These are phyloP conservation scores for Lagopus leucura DNA, from an alignment of 2,113 vertebrate genomes.

Conservation along the genomic window DNA sequence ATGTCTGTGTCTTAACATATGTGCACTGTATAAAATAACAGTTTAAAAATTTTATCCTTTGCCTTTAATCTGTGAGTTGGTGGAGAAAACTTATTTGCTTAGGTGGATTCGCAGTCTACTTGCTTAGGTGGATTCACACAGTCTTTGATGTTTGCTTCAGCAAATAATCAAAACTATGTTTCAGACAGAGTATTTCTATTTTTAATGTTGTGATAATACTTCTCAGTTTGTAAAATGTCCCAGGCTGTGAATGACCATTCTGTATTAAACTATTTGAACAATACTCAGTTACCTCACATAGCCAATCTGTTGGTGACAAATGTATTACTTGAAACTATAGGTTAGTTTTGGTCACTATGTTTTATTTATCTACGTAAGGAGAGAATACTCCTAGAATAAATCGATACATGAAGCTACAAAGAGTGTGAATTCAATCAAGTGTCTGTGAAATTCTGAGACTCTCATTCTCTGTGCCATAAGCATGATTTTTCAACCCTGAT, in stretches of 20 bases:
- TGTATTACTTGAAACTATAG: neutral
- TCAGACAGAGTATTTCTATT: neutral
- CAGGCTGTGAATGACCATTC: neutral
- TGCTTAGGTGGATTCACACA: neutral
- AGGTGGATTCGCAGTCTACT: neutral
- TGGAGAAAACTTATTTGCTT: neutral
- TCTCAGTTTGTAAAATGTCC: neutral
- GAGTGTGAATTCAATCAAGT: neutral
- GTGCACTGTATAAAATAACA: neutral
- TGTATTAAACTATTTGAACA: neutral
- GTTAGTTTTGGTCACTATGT: neutral
- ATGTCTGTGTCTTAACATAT: neutral
- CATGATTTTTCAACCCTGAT: neutral
- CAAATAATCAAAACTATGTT: neutral
- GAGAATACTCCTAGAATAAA: neutral
- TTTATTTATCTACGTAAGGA: neutral
- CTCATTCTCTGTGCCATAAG: neutral
- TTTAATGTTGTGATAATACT: neutral
- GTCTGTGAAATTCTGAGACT: neutral
- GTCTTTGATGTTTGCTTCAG: neutral
- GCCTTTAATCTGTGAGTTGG: neutral
- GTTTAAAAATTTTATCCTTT: neutral
- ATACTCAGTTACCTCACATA: neutral
- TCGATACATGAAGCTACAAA: neutral
- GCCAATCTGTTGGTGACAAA: neutral